phyloP scores from a whole-genome alignment of 2,888 invertebrate species.

The Cerceris rybyensis region DNA sequence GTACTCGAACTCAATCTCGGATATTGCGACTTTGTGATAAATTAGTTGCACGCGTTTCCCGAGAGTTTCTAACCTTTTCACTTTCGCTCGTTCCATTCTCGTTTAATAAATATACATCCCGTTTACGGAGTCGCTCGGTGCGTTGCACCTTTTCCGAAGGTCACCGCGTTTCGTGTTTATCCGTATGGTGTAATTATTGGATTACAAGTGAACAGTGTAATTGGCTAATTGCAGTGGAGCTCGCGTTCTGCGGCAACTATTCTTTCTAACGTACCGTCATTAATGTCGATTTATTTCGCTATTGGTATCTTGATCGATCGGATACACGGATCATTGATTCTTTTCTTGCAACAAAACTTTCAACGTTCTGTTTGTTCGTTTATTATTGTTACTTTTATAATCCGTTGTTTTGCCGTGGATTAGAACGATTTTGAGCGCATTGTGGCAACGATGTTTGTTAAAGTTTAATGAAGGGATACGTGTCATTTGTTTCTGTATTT shows the following conservation, averaged over 20 bases:
- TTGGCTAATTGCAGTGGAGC: slow-evolving; percentile 71
- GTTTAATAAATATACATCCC: not conserved
- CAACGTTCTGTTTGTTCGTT: not conserved
- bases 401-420: not conserved
- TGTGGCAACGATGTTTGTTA: too few species aligned
- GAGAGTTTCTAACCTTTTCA: not conserved
- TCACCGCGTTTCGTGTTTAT: slow-evolving; percentile 48
- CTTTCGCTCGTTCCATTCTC: not conserved
- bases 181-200: slow-evolving; percentile 68
- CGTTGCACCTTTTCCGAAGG: slow-evolving; percentile 30
- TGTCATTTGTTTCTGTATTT: too few species aligned
- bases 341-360: not conserved
- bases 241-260: slow-evolving; percentile 23
- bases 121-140: slow-evolving; percentile 12
- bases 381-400: not conserved
- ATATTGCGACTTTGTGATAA: not conserved
- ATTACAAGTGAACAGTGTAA: slow-evolving; percentile 69
- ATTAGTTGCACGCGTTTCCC: not conserved
- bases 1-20: not conserved
- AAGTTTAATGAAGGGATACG: too few species aligned
- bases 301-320: slow-evolving; percentile 32
- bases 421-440: too few species aligned
- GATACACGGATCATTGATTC: slow-evolving; percentile 35
- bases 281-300: slow-evolving; percentile 37
- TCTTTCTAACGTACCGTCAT: slow-evolving; percentile 33